Conservation (phyloP, 2,797 vertebrate species). For the Gambelia wislizenii region DNA sequence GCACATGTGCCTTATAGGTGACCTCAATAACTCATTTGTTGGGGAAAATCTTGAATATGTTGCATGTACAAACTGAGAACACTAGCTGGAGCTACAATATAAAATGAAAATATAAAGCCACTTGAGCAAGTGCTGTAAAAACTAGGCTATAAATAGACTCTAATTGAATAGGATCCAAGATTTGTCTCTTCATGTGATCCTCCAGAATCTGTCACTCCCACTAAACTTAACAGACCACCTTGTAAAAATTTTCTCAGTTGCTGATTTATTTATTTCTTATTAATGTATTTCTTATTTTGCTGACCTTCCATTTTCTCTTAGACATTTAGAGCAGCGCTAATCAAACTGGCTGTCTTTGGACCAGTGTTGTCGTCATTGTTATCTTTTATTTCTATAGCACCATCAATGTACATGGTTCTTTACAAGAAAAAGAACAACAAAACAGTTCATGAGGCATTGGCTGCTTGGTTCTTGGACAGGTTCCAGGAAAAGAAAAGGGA, state of each 20-base stretch:
- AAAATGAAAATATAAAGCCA: neutral
- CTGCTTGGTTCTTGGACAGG: too few relatives aligned
- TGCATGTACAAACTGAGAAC: neutral
- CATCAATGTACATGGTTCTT: too few relatives aligned
- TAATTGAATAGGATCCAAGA: neutral
- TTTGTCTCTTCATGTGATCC: neutral
- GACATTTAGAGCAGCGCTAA: neutral
- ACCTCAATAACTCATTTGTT: neutral
- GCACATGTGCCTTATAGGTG: neutral
- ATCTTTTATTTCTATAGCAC: too few relatives aligned
- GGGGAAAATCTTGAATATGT: neutral
- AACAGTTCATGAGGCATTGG: too few relatives aligned
- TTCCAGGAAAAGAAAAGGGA: too few relatives aligned
- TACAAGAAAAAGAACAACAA: too few relatives aligned
- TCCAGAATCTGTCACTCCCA: neutral
- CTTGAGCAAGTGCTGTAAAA: neutral
- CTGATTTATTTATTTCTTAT: too few relatives aligned
- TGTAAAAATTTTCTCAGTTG: too few relatives aligned
- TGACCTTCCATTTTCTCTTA: neutral
- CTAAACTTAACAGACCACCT: neutral
- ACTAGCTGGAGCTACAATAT: neutral
- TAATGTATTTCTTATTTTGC: neutral
- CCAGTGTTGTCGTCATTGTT: too few relatives aligned
- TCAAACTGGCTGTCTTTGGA: too few relatives aligned
- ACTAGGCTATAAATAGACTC: neutral